These are phyloP conservation scores for Cyphomyrus discorhynchus DNA, from an alignment of 2,113 vertebrate genomes.

Conservation along the genomic window DNA sequence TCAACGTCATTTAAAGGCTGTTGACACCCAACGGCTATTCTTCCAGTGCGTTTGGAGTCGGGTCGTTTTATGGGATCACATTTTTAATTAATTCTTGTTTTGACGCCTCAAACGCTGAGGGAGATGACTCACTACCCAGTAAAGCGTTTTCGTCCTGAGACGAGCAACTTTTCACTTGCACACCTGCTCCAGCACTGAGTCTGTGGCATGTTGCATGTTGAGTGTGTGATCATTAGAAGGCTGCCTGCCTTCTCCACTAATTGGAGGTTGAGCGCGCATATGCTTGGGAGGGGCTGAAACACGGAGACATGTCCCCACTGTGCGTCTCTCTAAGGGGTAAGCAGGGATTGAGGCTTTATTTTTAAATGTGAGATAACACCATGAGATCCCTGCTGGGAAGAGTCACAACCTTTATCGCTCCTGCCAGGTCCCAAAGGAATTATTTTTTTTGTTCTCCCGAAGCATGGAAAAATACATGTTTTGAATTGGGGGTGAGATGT, in stretches of 20 bases:
- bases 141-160: background rate
- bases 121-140: background rate
- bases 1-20: background rate
- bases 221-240: background rate
- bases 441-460: background rate
- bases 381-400: background rate
- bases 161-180: background rate
- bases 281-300: background rate
- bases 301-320: background rate
- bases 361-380: conserved; percentile 15
- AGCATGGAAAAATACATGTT: background rate
- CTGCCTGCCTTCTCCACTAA: conserved; percentile 1
- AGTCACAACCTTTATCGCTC: background rate
- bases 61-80: background rate
- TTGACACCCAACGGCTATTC: background rate
- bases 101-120: background rate
- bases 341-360: background rate
- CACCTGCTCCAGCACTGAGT: background rate
- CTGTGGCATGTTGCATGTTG: background rate
- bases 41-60: background rate
- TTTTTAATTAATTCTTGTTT: background rate
- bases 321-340: background rate
- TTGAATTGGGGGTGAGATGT: background rate
- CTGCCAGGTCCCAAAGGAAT: background rate
- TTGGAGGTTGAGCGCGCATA: background rate